Base-by-base conservation (phyloP, 2,113 vertebrate genomes). In the Bufo bufo region DNA sequence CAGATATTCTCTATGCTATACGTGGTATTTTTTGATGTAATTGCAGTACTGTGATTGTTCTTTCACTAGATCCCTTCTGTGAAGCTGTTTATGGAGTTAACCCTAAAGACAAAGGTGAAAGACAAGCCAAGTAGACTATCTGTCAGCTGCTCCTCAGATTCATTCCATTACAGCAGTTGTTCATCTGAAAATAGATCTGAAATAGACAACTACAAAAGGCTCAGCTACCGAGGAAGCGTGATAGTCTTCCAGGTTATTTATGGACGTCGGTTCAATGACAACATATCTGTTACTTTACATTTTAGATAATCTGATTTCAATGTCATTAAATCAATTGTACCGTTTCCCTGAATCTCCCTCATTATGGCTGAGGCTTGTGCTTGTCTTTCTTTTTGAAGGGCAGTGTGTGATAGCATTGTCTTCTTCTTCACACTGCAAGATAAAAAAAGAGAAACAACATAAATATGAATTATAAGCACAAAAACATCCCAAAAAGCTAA, bases 331-430 rank as follows among this genome's bases (percentile, higher is more conserved):
- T 81, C 14, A 74, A 84, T 93, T 96, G 92, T 97, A 96, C 97
- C 96, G 90, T 94, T 94, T 91, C 93, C 95, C 65, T 96, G 96
- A 92, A 98, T 94, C 93, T 98, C 98, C 93, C 94, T 96, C 93
- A 97, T 95, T 94, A 99, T 97, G 90, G 96, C 97, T 61, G 96
- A 95, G 16, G 97, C 97, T 94, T 97, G 97, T 89, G 97, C 93
- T 92, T 96, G 97, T 93, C 94, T 95, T 93, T 99, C 96, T 90
- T 95, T 95, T 96, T 96, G 94, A 94, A 96, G 94, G 91, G 94
- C 91, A 82, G 91, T 95, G 84, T 97, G 96, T 66, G 97, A 97
- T 94, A 97, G 95, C 94, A 95, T 95, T 91, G 88, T 91, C 85
- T 91, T 92, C 66, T 71, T 74, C 89, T 0, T 84, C 61, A 77